Evolutionary conservation across 2,797 vertebrate species (phyloP).

Genomic region (Podarcis siculus): DNA sequence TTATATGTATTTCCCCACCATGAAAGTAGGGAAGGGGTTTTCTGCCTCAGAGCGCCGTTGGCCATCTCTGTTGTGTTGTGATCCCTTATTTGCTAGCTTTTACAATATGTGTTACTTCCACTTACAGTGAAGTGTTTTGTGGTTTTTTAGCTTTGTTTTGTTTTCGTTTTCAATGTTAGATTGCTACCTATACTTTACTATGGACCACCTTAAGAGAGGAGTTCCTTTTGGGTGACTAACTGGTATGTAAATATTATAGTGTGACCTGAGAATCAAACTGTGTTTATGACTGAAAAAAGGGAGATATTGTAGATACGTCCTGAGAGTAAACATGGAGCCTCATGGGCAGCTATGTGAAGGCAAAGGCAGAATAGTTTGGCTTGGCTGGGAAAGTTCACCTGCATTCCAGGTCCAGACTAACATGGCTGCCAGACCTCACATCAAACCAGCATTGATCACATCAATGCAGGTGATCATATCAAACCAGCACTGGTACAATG

Average conservation of each 20-base stretch:
- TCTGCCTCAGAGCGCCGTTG: background rate
- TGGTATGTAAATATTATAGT: background rate
- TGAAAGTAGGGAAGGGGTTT: background rate
- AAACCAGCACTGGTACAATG: no score
- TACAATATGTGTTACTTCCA: background rate
- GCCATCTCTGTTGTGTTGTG: background rate
- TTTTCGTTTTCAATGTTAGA: background rate
- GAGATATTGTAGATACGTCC: background rate
- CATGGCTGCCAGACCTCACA: background rate
- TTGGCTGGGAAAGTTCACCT: background rate
- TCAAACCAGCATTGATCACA: no score
- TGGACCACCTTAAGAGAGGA: background rate
- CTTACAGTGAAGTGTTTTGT: background rate
- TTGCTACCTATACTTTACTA: background rate
- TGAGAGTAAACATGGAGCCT: background rate
- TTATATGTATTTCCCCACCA: background rate
- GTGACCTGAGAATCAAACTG: background rate
- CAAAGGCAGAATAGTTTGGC: background rate
- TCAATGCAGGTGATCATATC: no score
- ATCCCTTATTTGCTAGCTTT: background rate
- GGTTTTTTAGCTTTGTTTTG: background rate
- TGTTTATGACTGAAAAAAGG: background rate
- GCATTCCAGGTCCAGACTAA: constrained; percentile 10
- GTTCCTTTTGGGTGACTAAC: background rate
- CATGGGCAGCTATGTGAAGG: background rate